Conservation (phyloP, 2,888 invertebrate genomes). For the Cancer borealis region DNA sequence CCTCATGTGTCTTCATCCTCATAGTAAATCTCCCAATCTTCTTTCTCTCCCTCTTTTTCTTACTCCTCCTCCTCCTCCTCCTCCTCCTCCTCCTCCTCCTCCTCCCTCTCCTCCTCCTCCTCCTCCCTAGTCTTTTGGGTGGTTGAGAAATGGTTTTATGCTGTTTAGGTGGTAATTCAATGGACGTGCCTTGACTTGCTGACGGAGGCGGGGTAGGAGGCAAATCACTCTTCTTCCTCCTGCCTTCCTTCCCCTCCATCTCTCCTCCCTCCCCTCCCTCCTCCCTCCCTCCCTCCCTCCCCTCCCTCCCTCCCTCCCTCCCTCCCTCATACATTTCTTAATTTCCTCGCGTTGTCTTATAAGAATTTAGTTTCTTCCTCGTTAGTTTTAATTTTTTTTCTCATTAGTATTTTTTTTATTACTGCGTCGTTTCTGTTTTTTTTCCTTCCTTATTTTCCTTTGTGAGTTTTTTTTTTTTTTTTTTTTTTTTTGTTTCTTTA, state of each 20-base stretch:
- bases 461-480: neutral
- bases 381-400: neutral
- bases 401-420: neutral
- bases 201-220: neutral
- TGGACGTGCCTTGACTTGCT: neutral
- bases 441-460: neutral
- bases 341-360: neutral
- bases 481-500: neutral
- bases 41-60: neutral
- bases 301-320: neutral
- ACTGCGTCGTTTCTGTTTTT: no score
- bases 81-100: neutral
- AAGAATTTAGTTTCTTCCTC: neutral
- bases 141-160: neutral
- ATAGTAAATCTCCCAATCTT: neutral
- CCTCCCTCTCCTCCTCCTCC: neutral
- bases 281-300: neutral
- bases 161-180: slow-evolving; percentile 7
- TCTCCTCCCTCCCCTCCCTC: neutral
- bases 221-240: neutral
- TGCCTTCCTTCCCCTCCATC: no score
- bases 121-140: neutral
- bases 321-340: neutral
- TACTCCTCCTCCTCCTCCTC: neutral
- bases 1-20: neutral